phyloP scores from a whole-genome alignment of 2,113 vertebrate genomes.

The Genyomyrus donnyi region DNA sequence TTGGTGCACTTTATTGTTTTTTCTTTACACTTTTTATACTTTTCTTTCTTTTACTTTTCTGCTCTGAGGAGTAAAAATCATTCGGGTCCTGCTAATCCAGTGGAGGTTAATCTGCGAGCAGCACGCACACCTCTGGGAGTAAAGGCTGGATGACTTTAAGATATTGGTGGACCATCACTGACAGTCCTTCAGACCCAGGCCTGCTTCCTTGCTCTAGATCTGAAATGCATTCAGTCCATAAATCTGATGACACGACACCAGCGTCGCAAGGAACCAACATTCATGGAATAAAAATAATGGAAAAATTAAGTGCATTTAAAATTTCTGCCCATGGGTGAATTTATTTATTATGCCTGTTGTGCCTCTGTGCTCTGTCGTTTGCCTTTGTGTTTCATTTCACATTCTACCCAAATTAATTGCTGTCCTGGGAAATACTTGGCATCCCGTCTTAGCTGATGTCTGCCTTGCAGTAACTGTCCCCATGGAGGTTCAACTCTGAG shows the following conservation, averaged over 20 bases:
- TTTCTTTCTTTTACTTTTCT: slow-evolving; percentile 28
- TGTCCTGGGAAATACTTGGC: slow-evolving; percentile 14
- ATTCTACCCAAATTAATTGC: slow-evolving; percentile 27
- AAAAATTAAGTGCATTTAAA: neutral
- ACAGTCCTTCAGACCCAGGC: slow-evolving; percentile 25
- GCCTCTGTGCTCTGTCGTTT: neutral
- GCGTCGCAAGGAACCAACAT: neutral
- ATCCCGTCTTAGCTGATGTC: neutral
- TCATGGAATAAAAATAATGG: neutral
- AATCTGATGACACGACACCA: neutral
- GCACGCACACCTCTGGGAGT: slow-evolving; percentile 44
- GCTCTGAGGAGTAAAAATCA: slow-evolving; percentile 45
- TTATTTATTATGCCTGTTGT: neutral
- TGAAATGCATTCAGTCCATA: neutral
- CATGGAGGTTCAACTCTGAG: slow-evolving; percentile 17
- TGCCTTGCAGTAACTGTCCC: slow-evolving; percentile 20
- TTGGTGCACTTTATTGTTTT: too few species aligned
- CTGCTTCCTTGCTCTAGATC: neutral
- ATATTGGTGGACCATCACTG: slow-evolving; percentile 35
- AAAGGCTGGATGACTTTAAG: slow-evolving; percentile 52
- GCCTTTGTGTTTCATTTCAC: slow-evolving; percentile 18
- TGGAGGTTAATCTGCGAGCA: slow-evolving; percentile 53
- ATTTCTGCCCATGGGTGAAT: neutral
- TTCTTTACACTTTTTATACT: too few species aligned
- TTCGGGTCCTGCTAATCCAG: slow-evolving; percentile 55